Conservation (phyloP, 1,140 invertebrate species). For the Drosophila sp. region DNA sequence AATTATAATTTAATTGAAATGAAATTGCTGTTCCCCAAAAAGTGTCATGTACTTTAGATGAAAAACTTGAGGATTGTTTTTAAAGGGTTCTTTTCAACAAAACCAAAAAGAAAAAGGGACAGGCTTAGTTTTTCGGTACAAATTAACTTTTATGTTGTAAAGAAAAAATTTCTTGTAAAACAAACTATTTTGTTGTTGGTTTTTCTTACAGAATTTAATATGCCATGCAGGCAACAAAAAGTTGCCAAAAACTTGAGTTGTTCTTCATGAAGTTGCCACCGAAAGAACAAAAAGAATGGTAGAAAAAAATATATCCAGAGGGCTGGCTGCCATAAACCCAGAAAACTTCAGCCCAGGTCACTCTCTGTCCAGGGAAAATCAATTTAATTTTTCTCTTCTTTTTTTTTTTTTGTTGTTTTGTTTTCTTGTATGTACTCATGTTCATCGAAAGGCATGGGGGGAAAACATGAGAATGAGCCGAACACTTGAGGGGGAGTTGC, state of each 20-base stretch:
- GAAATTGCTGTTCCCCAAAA: constrained; percentile 47
- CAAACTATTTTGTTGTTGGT: constrained; percentile 40
- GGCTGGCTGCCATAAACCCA: constrained; percentile 29
- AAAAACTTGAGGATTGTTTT: neutral
- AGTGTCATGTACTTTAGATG: neutral
- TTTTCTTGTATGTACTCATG: constrained; percentile 42
- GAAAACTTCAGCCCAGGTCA: constrained; percentile 51
- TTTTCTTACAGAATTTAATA: constrained; percentile 44
- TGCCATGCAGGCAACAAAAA: constrained; percentile 31
- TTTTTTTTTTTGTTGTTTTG: no score
- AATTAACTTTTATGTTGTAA: constrained; percentile 3
- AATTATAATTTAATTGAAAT: constrained; percentile 74
- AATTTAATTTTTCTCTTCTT: constrained; percentile 68
- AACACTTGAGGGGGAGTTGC: constrained; percentile 20
- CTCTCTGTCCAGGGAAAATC: constrained; percentile 70
- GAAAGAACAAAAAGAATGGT: constrained; percentile 15
- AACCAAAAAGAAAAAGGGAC: neutral
- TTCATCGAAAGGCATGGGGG: constrained; percentile 40
- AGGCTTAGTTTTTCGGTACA: neutral
- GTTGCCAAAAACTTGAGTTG: constrained; percentile 16
- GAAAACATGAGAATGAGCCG: constrained; percentile 2
- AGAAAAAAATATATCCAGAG: constrained; percentile 3
- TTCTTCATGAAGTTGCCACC: constrained; percentile 23
- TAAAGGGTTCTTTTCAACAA: neutral
- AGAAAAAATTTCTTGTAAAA: constrained; percentile 4